These are phyloP conservation scores for Rugalucina vietnamica DNA, from an alignment of 2,888 invertebrate species.

Conservation along the genomic window DNA sequence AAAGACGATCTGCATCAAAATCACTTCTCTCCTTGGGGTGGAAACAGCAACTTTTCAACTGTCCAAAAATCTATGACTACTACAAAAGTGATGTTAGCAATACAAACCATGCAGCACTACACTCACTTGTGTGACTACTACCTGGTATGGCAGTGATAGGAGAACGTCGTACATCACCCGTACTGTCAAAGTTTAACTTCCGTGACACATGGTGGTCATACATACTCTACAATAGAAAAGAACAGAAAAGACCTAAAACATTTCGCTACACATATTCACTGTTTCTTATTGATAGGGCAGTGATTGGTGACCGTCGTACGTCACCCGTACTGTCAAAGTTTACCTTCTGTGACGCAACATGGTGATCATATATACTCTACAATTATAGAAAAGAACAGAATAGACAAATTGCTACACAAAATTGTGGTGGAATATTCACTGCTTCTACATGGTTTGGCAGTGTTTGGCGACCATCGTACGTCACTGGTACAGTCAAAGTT, in stretches of 20 bases:
- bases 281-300: slow-evolving; percentile 71
- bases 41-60: not conserved
- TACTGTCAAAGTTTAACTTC: slow-evolving; percentile 76
- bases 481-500: slow-evolving; percentile 79
- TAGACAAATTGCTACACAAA: no score
- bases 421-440: no score
- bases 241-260: not conserved
- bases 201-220: slow-evolving; percentile 57
- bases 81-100: not conserved
- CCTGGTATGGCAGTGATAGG: slow-evolving; percentile 76
- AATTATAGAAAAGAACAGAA: no score
- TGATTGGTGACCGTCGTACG: slow-evolving; percentile 73
- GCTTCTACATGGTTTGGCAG: slow-evolving; percentile 73
- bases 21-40: not conserved
- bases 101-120: slow-evolving; percentile 59
- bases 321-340: slow-evolving; percentile 79
- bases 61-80: not conserved
- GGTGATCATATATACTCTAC: not conserved
- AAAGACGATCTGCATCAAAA: no score
- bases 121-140: slow-evolving; percentile 70
- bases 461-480: slow-evolving; percentile 73
- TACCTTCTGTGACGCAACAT: slow-evolving; percentile 58
- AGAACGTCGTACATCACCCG: slow-evolving; percentile 74
- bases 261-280: no score
- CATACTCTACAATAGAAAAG: slow-evolving; percentile 52